These are phyloP conservation scores for Tachina fera DNA, from an alignment of 2,888 invertebrate genomes.

Conservation along the genomic window DNA sequence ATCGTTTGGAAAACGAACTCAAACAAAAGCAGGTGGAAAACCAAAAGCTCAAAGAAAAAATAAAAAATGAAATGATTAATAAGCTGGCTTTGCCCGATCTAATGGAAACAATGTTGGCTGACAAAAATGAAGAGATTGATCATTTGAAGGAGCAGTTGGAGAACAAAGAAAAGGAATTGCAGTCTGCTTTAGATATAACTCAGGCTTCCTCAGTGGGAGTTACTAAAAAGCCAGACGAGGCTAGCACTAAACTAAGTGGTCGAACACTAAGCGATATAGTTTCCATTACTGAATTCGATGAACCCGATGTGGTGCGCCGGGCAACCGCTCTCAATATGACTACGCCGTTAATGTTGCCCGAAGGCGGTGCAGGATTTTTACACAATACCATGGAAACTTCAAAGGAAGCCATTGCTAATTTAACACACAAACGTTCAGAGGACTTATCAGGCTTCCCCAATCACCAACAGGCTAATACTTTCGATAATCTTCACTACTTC, in stretches of 20 bases:
- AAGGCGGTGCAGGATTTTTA: conserved; percentile 76
- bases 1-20: conserved; percentile 84
- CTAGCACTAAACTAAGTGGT: conserved; percentile 86
- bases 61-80: conserved; percentile 83
- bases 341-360: conserved; percentile 77
- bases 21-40: conserved; percentile 83
- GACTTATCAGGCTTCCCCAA: conserved; percentile 78
- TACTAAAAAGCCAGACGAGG: conserved; percentile 78
- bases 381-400: conserved; percentile 81
- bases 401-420: conserved; percentile 79
- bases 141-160: conserved; percentile 85
- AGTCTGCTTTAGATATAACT: conserved; percentile 84
- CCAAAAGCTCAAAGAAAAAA: conserved; percentile 82
- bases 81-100: conserved; percentile 84
- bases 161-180: conserved; percentile 82
- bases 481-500: conserved; percentile 82
- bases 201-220: conserved; percentile 73
- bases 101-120: conserved; percentile 86
- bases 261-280: conserved; percentile 89
- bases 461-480: conserved; percentile 78
- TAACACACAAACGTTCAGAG: conserved; percentile 79
- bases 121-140: conserved; percentile 89
- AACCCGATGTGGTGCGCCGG: conserved; percentile 86
- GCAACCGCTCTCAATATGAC: conserved; percentile 79
- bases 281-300: conserved; percentile 89